Conservation (phyloP, 2,797 vertebrate species). For the Staurois parvus region DNA sequence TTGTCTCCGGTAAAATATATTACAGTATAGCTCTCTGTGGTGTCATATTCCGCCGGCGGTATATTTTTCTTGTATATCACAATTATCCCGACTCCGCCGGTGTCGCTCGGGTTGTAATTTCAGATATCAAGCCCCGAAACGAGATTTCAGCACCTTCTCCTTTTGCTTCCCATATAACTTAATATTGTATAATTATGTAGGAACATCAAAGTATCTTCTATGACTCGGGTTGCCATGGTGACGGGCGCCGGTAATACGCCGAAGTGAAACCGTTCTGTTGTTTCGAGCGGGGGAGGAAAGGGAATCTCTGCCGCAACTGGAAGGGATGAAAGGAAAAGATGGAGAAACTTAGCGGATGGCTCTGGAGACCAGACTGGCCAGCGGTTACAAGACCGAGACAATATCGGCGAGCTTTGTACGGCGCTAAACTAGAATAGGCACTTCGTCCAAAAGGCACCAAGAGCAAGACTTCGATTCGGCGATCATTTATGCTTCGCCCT, state of each 20-base stretch:
- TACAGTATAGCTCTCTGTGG: too few relatives aligned
- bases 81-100: neutral
- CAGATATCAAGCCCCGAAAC: neutral
- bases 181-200: constrained; percentile 40
- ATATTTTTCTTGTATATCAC: neutral
- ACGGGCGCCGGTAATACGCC: neutral
- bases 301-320: neutral
- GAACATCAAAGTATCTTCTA: constrained; percentile 26
- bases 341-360: neutral
- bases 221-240: constrained; percentile 38
- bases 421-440: too few relatives aligned
- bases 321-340: constrained; percentile 18
- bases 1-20: too few relatives aligned
- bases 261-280: constrained; percentile 1
- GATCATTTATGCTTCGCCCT: too few relatives aligned
- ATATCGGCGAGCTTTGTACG: too few relatives aligned
- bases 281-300: neutral
- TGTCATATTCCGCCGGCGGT: too few relatives aligned
- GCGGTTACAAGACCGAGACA: too few relatives aligned
- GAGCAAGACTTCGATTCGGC: too few relatives aligned
- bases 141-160: constrained; percentile 12
- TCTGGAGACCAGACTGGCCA: neutral
- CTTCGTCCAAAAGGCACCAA: too few relatives aligned
- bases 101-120: constrained; percentile 10
- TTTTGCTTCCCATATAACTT: neutral